Conservation (phyloP, 2,888 invertebrate genomes). For the Papilio elwesi region DNA sequence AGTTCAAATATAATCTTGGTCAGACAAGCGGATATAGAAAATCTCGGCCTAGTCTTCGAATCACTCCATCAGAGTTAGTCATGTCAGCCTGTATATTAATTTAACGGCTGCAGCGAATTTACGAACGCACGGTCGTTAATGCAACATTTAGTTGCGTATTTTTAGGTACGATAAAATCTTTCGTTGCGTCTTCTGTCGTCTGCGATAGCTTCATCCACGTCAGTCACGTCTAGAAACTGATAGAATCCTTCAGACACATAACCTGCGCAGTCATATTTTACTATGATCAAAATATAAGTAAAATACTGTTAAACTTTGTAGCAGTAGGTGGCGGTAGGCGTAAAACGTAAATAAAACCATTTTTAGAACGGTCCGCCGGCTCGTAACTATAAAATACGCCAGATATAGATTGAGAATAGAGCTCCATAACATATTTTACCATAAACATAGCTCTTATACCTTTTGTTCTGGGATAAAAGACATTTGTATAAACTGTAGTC, state of each 20-base stretch:
- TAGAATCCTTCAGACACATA: not conserved
- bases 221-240: not conserved
- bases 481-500: constrained; percentile 11
- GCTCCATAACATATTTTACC: constrained; percentile 42
- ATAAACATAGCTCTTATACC: constrained; percentile 37
- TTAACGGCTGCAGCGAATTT: not conserved
- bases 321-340: constrained; percentile 23
- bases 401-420: constrained; percentile 45
- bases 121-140: not conserved
- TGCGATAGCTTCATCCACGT: too few relatives aligned
- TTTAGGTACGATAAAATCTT: not conserved
- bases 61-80: not conserved
- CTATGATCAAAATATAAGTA: not conserved
- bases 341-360: constrained; percentile 43
- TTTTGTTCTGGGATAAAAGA: constrained; percentile 27
- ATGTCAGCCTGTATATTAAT: not conserved
- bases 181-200: not conserved
- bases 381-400: constrained; percentile 49
- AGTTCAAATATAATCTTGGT: too few relatives aligned
- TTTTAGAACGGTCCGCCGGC: constrained; percentile 48
- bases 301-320: constrained; percentile 1
- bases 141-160: not conserved
- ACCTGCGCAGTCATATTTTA: not conserved
- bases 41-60: too few relatives aligned
- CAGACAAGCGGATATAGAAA: too few relatives aligned